Evolutionary conservation across 1,140 invertebrate species (phyloP), one percentile per base, ranked within the genome.

Genomic region (Drosophila teissieri): DNA sequence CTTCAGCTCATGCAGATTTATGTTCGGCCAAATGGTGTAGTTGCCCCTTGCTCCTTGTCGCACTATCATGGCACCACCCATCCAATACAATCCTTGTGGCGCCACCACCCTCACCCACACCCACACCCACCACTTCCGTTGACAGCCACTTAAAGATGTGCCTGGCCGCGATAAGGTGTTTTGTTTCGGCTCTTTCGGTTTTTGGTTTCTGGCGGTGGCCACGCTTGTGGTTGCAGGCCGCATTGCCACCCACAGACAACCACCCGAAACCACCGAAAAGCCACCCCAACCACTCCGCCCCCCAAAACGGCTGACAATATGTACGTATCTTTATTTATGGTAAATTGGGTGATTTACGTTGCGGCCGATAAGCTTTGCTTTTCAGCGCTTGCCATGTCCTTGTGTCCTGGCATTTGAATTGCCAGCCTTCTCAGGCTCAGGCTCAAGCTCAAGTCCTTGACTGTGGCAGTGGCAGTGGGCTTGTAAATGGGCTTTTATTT

Each of bases 311-410:
- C 84, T 86, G 83, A 86, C 83, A 86, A 88, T 88, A 89, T 89
- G 84, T 88, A 84, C 84, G 78, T 88, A 90, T 88, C 88, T 88
- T 90, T 90, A 91, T 88, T 88, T 86, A 80, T 90, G 76, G 69
- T 88, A 88, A 91, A 91, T 88, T 88, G 88, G 88, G 88, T 91
- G 88, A 91, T 91, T 91, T 91, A 91, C 88, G 88, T 84, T 76
- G 88, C 61, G 80, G 80, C 82, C 76, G 88, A 91, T 91, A 91
- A 91, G 88, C 80, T 81, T 78, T 78, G 88, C 85, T 84, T 90
- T 86, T 89, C 85, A 89, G 80, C 84, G 79, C 52, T 55, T 46
- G 58, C 68, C 68, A 22, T 73, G 80, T 75, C 75, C 75, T 80
- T 58, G 78, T 75, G 48, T 51, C 48, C 49, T 83, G 72, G 65